Evolutionary conservation across 2,888 invertebrate genomes (phyloP).

Genomic region (Bombylius discolor): DNA sequence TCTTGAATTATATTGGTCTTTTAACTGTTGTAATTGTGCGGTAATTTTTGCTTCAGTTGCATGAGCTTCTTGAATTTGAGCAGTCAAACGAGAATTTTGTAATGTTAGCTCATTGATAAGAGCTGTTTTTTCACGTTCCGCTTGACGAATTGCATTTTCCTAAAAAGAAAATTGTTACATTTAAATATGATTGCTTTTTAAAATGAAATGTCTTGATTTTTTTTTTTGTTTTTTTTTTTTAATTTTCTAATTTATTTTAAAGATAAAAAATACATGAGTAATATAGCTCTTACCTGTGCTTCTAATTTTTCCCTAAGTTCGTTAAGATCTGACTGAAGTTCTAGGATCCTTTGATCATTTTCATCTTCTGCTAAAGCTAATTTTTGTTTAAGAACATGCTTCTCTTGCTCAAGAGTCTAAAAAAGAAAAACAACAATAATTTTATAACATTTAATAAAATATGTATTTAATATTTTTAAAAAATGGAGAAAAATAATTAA

Average conservation of each 20-base stretch:
- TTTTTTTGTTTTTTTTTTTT: background rate
- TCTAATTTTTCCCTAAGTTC: slow-evolving; percentile 65
- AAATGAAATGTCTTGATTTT: background rate
- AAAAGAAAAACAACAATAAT: slow-evolving; percentile 19
- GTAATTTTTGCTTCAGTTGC: slow-evolving; percentile 66
- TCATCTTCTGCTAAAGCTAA: slow-evolving; percentile 77
- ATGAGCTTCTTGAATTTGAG: slow-evolving; percentile 73
- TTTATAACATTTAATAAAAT: background rate
- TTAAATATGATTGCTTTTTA: too few species aligned
- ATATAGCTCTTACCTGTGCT: slow-evolving; percentile 39
- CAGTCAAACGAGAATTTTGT: slow-evolving; percentile 76
- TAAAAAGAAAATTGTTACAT: slow-evolving; percentile 10
- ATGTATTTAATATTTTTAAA: background rate
- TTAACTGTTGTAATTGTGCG: slow-evolving; percentile 65
- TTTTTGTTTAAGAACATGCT: slow-evolving; percentile 72
- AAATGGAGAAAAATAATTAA: too few species aligned
- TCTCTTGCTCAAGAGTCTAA: slow-evolving; percentile 87
- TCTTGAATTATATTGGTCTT: slow-evolving; percentile 72
- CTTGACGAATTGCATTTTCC: slow-evolving; percentile 33
- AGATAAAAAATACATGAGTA: background rate
- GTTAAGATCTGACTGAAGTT: slow-evolving; percentile 77
- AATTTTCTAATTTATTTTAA: too few species aligned
- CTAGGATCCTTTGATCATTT: slow-evolving; percentile 72
- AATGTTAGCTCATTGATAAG: slow-evolving; percentile 74
- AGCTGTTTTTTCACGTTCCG: slow-evolving; percentile 65